Evolutionary conservation across 53 echinoderm and acorn worm genomes (phyloP), one percentile per base, ranked within the genome.

Genomic region (Arbacia lixula): DNA sequence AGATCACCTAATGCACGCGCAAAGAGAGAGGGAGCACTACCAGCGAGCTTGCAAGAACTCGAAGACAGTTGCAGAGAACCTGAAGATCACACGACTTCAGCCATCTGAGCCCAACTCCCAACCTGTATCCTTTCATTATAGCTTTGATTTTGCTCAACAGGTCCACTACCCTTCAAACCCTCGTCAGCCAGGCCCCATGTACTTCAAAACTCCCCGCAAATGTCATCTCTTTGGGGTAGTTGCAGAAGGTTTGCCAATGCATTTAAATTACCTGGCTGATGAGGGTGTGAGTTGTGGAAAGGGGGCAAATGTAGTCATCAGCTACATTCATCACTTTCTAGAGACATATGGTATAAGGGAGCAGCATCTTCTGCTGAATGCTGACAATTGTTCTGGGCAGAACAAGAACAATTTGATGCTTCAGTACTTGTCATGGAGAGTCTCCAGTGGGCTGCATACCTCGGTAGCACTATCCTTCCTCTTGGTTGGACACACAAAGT

Each of bases 81-180:
- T 27, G 6, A 12, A 24, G 5, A 50, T 41, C 26, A 19, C 8
- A 9, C 1, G 31, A 4, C 53, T 76, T 51, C 28, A 68, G 25
- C 38, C 10, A 68, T 38, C 38, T 3, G 40, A 38, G 20, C 39
- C 79, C 5, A 49, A 51, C 50, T 54, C 66, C 36, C 4, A 39
- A 14, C 58, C 43, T 32, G 60, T 87, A 26, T 63, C 68, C 26
- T 81, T 85, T 33, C 89, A 92, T 62, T 92, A 92, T 43, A 76
- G 49, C 12, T 92, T 92, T 62, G 89, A 91, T 41, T 91, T 92
- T 68, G 86, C 89, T 11, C 87, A 89, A 36, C 87, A 89, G 60
- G 76, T 89, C 17, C 86, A 88, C 29, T 84, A 56, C 20, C 92
- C 87, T 1, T 14, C 34, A 41, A 53, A 92, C 63, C 86, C 87